phyloP scores from a whole-genome alignment of 2,888 invertebrate species.

The Aspidiotus destructor region DNA sequence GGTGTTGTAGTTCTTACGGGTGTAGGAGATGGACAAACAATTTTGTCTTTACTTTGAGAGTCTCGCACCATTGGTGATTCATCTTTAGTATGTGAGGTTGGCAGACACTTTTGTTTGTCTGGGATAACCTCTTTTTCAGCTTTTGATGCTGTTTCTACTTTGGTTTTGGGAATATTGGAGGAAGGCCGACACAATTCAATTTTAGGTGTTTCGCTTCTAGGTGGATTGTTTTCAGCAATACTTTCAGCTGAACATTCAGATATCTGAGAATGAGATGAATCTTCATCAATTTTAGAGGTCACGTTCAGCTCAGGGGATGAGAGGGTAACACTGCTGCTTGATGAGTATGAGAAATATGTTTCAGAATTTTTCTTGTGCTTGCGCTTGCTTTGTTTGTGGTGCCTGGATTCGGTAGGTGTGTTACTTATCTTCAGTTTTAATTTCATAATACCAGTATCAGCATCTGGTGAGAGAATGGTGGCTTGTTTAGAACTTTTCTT shows the following conservation, averaged over 20 bases:
- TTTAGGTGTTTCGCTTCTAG: constrained; percentile 25
- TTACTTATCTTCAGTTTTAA: constrained; percentile 38
- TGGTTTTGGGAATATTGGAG: too few species aligned
- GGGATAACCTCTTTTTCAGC: not conserved
- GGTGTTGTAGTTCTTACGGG: not conserved
- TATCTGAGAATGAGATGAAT: constrained; percentile 19
- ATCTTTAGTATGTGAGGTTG: not conserved
- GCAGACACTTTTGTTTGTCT: not conserved
- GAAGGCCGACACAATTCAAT: too few species aligned
- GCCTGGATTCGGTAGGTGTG: constrained; percentile 25
- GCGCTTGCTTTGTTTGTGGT: constrained; percentile 30
- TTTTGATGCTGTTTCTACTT: not conserved
- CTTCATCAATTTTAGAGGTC: constrained; percentile 33
- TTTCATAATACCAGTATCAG: constrained; percentile 38
- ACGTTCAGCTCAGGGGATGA: constrained; percentile 21
- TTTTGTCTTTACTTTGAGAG: not conserved
- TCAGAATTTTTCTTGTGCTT: constrained; percentile 23
- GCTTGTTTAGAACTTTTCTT: constrained; percentile 38
- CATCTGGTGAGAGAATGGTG: constrained; percentile 38
- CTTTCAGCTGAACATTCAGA: constrained; percentile 33
- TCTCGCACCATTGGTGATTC: not conserved
- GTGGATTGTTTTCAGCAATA: not conserved
- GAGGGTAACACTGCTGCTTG: constrained; percentile 22
- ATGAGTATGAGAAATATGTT: constrained; percentile 20
- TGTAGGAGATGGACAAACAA: not conserved